A percentile compares a stretch with the other conserved stretches of the same genome.
Conservation (phyloP, 2,797 vertebrate genomes). For the Eptatretus atami region DNA sequence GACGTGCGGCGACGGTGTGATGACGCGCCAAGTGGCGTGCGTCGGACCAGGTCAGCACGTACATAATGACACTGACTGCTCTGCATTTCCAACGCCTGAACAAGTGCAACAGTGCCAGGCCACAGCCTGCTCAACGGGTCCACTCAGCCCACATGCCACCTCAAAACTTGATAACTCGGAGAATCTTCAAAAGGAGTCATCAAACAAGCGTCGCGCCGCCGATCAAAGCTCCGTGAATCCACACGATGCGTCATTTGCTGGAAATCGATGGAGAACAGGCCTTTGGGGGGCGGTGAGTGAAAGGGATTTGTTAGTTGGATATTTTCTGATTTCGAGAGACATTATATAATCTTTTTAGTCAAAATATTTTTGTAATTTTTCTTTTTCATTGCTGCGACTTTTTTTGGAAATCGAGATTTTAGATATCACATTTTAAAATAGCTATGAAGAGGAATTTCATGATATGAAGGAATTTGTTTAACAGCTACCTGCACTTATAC, state of each 20-base stretch:
- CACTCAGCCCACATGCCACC: neutral
- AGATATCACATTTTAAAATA: no score
- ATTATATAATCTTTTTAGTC: no score
- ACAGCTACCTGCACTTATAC: no score
- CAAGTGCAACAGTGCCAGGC: neutral
- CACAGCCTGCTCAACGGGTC: neutral
- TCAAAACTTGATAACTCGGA: neutral
- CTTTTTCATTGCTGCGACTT: no score
- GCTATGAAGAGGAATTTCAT: no score
- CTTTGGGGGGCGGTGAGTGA: conserved; percentile 1
- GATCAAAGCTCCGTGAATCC: neutral
- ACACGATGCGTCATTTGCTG: neutral
- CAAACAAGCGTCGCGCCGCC: neutral
- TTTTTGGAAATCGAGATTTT: no score
- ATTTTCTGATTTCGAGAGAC: no score
- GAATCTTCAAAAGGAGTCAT: no score
- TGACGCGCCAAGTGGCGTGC: conserved; percentile 5
- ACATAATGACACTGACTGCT: neutral
- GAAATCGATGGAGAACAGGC: neutral
- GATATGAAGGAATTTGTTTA: no score
- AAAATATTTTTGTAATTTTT: no score
- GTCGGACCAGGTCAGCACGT: neutral
- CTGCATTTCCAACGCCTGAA: neutral
- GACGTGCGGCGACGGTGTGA: neutral
- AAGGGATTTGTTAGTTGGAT: neutral